Evolutionary conservation across 2,888 invertebrate genomes (phyloP), one percentile per base, ranked within the genome.

Genomic region (Hypomecis punctinalis): DNA sequence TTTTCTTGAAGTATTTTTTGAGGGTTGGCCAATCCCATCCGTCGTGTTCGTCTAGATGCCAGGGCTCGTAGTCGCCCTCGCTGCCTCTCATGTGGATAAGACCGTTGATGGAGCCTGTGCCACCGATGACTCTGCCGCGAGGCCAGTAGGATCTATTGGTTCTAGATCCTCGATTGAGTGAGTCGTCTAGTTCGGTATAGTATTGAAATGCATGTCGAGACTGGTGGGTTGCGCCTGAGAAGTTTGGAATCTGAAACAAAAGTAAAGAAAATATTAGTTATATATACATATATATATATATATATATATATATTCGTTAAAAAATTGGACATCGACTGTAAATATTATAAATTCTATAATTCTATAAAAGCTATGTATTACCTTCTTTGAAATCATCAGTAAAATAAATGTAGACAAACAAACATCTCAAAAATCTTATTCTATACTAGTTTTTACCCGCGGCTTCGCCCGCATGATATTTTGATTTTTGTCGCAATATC

Each of bases 101-200:
- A 0, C 91, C 90, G 64, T 93, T 92, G 56, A 93, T 89, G 37
- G 90, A 88, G 4, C 91, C 89, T 0, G 90, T 90, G 0, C 93
- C 93, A 23, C 93, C 93, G 0, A 93, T 75, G 36, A 86, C 77
- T 66, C 82, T 85, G 1, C 92, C 93, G 55, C 91, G 79, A 10
- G 92, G 91, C 91, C 92, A 93, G 66, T 84, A 92, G 0, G 91
- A 86, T 49, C 80, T 79, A 0, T 82, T 78, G 6, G 76, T 74
- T 0, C 72, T 61, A 57, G 79, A 80, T 0, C 86, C 91, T 70
- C 78, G 78, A 56, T 87, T 86, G 0, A 79, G 82, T 0, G 73
- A 79, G 42, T 86, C 84, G 56, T 89, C 90, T 57, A 63, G 39
- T 72, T 91, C 92, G 1, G 91, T 85, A 48, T 85, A 89, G 66